phyloP scores from a whole-genome alignment of 1,140 invertebrate genomes.

The Papilio glaucus region DNA sequence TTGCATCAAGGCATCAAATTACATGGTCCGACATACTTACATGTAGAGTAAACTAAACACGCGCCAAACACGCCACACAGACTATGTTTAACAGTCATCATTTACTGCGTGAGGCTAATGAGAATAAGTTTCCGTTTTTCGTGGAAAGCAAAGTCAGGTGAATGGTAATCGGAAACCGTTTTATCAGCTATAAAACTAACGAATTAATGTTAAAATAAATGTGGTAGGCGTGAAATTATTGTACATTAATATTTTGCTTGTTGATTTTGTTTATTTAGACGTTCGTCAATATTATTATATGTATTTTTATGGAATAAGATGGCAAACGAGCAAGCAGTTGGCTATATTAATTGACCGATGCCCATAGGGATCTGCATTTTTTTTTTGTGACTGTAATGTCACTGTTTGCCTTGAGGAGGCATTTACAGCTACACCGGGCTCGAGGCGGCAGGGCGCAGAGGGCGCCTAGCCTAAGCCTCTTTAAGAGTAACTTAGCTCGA shows the following conservation, averaged over 20 bases:
- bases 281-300: no score
- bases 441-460: no score
- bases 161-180: not conserved
- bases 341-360: no score
- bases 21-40: conserved; percentile 13
- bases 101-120: not conserved
- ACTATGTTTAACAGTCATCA: conserved; percentile 5
- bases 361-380: no score
- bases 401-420: no score
- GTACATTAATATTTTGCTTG: not conserved
- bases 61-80: conserved; percentile 1
- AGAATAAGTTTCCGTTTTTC: conserved; percentile 23
- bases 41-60: not conserved
- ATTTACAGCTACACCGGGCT: no score
- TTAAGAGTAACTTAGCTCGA: no score
- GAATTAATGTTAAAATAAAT: not conserved
- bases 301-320: no score
- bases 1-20: conserved; percentile 5
- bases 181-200: conserved; percentile 16
- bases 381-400: no score
- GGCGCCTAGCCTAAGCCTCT: no score
- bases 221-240: not conserved
- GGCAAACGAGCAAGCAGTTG: no score
- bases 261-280: not conserved
- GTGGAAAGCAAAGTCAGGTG: conserved; percentile 57